Conservation (phyloP, 2,797 vertebrate species). For the Enteromius unitaeniatus region DNA sequence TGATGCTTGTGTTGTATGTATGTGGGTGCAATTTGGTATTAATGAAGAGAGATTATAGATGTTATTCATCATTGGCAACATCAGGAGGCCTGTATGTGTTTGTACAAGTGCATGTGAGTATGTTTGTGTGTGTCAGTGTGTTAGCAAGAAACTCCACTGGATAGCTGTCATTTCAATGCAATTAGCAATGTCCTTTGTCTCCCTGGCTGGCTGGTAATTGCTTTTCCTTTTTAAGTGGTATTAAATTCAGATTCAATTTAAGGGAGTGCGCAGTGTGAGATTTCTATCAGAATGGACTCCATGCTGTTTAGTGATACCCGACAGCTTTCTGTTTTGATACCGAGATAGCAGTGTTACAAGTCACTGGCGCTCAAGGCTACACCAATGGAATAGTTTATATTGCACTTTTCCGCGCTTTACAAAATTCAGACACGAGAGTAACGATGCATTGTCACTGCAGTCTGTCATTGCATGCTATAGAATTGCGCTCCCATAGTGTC, state of each 20-base stretch:
- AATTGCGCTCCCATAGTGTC: constrained; percentile 31
- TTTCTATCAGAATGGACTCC: constrained; percentile 11
- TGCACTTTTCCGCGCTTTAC: neutral
- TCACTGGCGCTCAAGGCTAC: neutral
- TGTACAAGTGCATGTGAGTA: constrained; percentile 52
- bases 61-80: constrained; percentile 52
- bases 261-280: neutral
- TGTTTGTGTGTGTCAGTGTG: constrained; percentile 51
- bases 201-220: constrained; percentile 32
- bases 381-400: constrained; percentile 1
- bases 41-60: constrained; percentile 40
- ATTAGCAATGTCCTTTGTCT: constrained; percentile 24
- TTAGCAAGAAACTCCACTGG: constrained; percentile 56
- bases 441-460: constrained; percentile 2
- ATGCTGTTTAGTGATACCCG: neutral
- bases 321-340: constrained; percentile 15
- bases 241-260: constrained; percentile 28
- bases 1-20: constrained; percentile 56
- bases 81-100: constrained; percentile 53
- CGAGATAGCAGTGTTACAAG: neutral
- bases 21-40: constrained; percentile 49
- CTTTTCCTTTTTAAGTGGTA: constrained; percentile 30
- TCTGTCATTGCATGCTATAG: constrained; percentile 44
- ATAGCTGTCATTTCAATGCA: constrained; percentile 39
- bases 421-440: neutral